Base-by-base conservation (phyloP, 2,888 invertebrate genomes). In the Lasioglossum lativentre region DNA sequence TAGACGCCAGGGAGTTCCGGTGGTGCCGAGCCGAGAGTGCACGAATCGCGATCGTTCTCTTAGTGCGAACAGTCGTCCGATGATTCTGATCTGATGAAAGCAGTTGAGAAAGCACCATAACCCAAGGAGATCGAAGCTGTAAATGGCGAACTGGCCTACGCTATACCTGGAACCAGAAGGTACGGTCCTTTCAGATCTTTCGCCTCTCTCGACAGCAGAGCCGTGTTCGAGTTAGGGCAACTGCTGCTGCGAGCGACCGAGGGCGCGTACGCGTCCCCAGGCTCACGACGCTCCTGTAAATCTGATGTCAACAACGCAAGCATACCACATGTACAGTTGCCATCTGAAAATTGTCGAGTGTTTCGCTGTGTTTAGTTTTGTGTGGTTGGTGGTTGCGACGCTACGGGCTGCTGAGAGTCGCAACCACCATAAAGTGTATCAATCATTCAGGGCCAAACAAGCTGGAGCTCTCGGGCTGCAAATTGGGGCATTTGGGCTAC, bases 101-200 rank as follows among this genome's bases (percentile, higher is more conserved):
- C 27, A 85, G 82, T 80, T 68, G 85, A 72, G 82, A 74, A 88
- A 89, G 89, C 89, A 86, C 85, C 82, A 75, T 82, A 76, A 83
- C 81, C 85, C 81, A 74, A 86, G 87, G 71, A 78, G 42, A 79
- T 66, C 10, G 27, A 59, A 72, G 72, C 74, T 75, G 74, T 66
- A 30, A 10, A 75, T 75, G 87, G 91, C 92, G 34, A 78, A 89
- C 92, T 94, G 93, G 93, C 94, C 93, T 93, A 93, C 91, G 83
- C 93, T 95, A 95, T 96, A 96, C 96, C 96, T 96, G 96, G 96
- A 94, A 96, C 95, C 90, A 96, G 95, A 92, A 96, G 95, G 94
- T 96, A 96, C 87, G 96, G 96, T 93, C 96, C 96, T 94, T 96
- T 96, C 92, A 95, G 95, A 93, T 95, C 96, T 94, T 95, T 95